Evolutionary conservation across 2,797 vertebrate genomes (phyloP).

Genomic region (Rhynchonycteris naso): DNA sequence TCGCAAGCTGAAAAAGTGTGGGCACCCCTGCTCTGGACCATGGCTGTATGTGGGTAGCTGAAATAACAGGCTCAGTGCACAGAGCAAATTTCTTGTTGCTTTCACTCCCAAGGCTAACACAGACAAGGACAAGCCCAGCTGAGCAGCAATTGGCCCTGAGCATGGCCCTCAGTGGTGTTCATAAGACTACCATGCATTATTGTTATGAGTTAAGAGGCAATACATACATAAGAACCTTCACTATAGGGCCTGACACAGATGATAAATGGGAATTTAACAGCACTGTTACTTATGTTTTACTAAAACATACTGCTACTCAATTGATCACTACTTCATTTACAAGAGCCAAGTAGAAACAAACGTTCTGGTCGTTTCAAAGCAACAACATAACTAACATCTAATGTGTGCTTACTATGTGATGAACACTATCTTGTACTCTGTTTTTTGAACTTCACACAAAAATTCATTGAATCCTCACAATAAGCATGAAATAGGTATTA

Average conservation of each 20-base stretch:
- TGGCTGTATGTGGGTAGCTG: background rate
- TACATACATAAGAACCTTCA: fast-evolving
- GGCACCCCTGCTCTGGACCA: background rate
- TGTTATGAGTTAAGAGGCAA: background rate
- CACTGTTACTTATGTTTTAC: background rate
- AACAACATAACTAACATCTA: background rate
- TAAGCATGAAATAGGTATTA: background rate
- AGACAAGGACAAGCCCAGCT: background rate
- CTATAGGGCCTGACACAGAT: background rate
- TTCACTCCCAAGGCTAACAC: background rate
- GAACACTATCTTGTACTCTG: background rate
- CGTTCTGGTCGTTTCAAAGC: background rate
- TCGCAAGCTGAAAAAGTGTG: too few relatives aligned
- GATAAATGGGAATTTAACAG: background rate
- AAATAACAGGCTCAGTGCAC: background rate
- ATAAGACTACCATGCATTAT: background rate
- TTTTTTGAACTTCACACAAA: background rate
- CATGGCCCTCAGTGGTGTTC: background rate
- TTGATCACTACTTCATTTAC: background rate
- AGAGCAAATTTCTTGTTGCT: background rate
- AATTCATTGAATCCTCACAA: background rate
- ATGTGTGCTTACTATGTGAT: background rate
- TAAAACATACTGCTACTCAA: background rate
- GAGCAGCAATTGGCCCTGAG: background rate
- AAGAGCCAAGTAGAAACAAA: background rate